Evolutionary conservation across 2,888 invertebrate species (phyloP).

Genomic region (Diploptera punctata): DNA sequence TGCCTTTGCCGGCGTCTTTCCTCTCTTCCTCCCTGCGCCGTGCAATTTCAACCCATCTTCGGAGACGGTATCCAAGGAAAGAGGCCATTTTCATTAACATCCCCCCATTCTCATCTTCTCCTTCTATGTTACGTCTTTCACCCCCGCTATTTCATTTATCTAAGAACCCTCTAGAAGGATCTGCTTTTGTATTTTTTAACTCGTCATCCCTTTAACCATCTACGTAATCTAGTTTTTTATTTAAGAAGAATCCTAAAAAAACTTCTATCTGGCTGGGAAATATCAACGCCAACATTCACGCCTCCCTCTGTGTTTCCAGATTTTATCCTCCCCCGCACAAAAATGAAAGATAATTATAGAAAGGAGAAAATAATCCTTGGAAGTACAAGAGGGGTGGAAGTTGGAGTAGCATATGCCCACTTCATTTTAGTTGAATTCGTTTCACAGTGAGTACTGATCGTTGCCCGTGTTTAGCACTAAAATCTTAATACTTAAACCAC

Average conservation of each 20-base stretch:
- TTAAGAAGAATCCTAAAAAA: too few relatives aligned
- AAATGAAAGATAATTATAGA: neutral
- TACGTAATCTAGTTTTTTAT: constrained; percentile 1
- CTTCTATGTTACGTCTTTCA: neutral
- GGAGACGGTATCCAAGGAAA: constrained; percentile 31
- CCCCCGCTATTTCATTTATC: neutral
- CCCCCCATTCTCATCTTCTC: neutral
- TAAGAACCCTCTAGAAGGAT: constrained; percentile 13
- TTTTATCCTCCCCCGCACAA: neutral
- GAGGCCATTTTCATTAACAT: constrained; percentile 31
- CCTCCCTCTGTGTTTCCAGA: neutral
- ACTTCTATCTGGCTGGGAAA: too few relatives aligned
- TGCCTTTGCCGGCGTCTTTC: constrained; percentile 26
- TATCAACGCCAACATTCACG: too few relatives aligned
- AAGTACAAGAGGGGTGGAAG: neutral
- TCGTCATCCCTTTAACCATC: neutral
- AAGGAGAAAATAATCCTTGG: neutral
- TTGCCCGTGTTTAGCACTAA: too few relatives aligned
- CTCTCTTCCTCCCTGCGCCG: neutral
- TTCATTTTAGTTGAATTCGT: too few relatives aligned
- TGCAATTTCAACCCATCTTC: constrained; percentile 15
- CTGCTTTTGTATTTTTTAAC: neutral
- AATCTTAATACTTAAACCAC: too few relatives aligned
- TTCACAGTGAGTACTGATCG: too few relatives aligned
- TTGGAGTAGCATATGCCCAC: too few relatives aligned